These are phyloP conservation scores for Papilio protenor DNA, from an alignment of 2,888 invertebrate species.

Conservation along the genomic window DNA sequence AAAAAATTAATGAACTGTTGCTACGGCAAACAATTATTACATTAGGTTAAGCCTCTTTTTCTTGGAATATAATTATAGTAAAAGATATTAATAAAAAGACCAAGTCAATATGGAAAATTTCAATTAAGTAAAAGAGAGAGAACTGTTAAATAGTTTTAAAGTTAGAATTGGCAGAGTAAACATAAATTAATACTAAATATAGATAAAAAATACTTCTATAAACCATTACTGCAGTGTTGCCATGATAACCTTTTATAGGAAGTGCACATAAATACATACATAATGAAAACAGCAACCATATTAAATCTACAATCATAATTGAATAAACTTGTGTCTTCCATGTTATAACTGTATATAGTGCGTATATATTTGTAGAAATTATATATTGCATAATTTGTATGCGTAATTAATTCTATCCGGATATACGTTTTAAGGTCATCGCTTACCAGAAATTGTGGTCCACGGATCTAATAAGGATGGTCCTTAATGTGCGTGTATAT, in stretches of 20 bases:
- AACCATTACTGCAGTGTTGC: neutral
- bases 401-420: neutral
- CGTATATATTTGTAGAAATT: neutral
- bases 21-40: neutral
- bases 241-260: neutral
- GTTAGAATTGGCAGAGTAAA: neutral
- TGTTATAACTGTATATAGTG: slow-evolving; percentile 46
- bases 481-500: neutral
- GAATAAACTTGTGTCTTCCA: slow-evolving; percentile 68
- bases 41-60: neutral
- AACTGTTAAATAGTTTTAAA: slow-evolving; percentile 7
- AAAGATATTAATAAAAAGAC: neutral
- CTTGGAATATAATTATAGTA: neutral
- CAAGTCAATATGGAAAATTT: slow-evolving; percentile 4
- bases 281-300: neutral
- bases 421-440: neutral
- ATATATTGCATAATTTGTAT: neutral
- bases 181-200: slow-evolving; percentile 11
- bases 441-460: neutral
- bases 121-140: slow-evolving; percentile 11
- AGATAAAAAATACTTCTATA: neutral
- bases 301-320: slow-evolving; percentile 47
- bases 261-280: neutral
- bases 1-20: neutral
- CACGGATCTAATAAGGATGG: neutral